Conservation (phyloP, 37 sponge, comb jelly and placozoan species). For the Corticium candelabrum region DNA sequence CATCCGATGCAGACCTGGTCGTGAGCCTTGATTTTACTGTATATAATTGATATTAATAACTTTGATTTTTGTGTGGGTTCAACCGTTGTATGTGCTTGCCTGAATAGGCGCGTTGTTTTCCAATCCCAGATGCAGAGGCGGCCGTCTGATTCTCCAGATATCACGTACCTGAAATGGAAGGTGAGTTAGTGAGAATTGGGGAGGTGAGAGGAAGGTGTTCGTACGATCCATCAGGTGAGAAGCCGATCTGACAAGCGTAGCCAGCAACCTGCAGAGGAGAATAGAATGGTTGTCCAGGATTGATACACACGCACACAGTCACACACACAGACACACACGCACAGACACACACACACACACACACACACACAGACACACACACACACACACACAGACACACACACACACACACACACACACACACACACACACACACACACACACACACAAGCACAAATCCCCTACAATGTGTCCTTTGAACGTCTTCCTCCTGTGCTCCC, state of each 20-base stretch:
- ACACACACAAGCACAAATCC: not conserved
- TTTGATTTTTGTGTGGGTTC: not conserved
- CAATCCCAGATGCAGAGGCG: conserved; percentile 93
- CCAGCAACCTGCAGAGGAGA: conserved; percentile 67
- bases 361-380: conserved; percentile 5
- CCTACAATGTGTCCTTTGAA: conserved; percentile 97
- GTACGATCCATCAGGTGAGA: conserved; percentile 98
- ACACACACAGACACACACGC: conserved; percentile 14
- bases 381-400: not conserved
- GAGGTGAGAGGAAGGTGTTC: no score
- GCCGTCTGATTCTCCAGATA: conserved; percentile 90
- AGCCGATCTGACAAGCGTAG: conserved; percentile 89
- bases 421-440: not conserved
- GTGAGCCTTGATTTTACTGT: conserved; percentile 89
- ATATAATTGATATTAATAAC: no score
- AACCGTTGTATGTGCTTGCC: conserved; percentile 3
- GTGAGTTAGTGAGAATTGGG: no score
- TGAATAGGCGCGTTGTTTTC: conserved; percentile 72
- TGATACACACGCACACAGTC: conserved; percentile 17
- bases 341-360: conserved; percentile 23
- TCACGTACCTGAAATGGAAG: conserved; percentile 54
- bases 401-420: not conserved
- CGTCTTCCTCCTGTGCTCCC: conserved; percentile 81
- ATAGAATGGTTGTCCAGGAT: not conserved
- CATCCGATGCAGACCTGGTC: conserved; percentile 89